phyloP scores from a whole-genome alignment of 2,888 invertebrate species.

The Aromia moschata region DNA sequence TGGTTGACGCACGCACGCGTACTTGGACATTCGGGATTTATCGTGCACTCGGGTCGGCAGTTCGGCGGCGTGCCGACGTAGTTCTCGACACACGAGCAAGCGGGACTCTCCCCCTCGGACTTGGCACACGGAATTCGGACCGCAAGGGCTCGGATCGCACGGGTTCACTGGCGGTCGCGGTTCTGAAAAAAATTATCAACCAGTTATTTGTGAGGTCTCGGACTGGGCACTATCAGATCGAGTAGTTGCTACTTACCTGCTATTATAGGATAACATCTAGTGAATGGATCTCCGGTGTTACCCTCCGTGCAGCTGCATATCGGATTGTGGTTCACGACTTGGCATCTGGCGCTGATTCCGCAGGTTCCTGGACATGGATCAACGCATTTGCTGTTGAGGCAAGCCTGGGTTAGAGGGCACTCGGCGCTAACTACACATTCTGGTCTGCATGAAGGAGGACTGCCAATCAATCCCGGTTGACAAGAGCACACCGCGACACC shows the following conservation, averaged over 20 bases:
- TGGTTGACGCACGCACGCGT: constrained; percentile 76
- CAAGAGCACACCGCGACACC: constrained; percentile 74
- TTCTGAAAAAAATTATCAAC: constrained; percentile 43
- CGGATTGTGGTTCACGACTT: constrained; percentile 82
- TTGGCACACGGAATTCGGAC: constrained; percentile 66
- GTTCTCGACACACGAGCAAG: constrained; percentile 71
- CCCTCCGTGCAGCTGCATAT: constrained; percentile 78
- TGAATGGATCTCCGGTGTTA: constrained; percentile 80
- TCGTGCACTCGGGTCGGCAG: constrained; percentile 76
- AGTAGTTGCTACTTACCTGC: too few species aligned
- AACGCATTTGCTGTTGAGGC: constrained; percentile 80
- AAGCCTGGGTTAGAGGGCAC: constrained; percentile 80
- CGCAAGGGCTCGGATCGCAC: constrained; percentile 75
- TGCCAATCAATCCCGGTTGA: constrained; percentile 74
- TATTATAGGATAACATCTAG: constrained; percentile 72
- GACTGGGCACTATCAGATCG: too few species aligned
- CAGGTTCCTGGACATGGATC: constrained; percentile 86
- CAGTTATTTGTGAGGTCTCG: too few species aligned
- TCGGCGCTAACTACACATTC: constrained; percentile 85
- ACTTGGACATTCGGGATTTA: constrained; percentile 75
- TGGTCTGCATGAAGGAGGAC: constrained; percentile 79
- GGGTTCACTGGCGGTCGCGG: constrained; percentile 65
- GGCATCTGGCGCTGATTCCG: constrained; percentile 77
- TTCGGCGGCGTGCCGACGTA: constrained; percentile 72
- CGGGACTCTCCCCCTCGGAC: constrained; percentile 61